Base-by-base conservation (phyloP, 2,888 invertebrate genomes). In the Tolmerus cingulatus region DNA sequence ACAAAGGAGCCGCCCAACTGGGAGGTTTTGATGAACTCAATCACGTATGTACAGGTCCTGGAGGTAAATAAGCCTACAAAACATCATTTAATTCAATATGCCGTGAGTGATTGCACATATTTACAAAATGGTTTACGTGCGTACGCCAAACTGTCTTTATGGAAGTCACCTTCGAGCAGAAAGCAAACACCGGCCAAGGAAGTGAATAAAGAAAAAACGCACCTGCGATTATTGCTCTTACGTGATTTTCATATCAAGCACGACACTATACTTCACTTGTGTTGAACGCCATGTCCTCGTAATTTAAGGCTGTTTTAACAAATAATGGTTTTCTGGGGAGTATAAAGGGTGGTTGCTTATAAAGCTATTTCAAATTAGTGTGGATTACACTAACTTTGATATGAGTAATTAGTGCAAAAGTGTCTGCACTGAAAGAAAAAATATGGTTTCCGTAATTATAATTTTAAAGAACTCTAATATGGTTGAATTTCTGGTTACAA, bases 181-280 rank as follows among this genome's bases (percentile, higher is more conserved):
- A 78, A 46, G 43, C 19, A 78, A 43, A 78, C 43, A 40, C 46
- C 46, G 43, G 19, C 43, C 78, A 46, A 43, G 40, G 23, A 78
- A 43, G 78, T 43, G 78, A 78, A 78, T 78, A 78, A 40, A 78
- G 46, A 78, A 78, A 40, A 78, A 78, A 78, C 78, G 43, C 43
- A 78, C 78, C 40, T 40, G 46, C 78, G 19, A 78, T 78, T 78
- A 78, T 78, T 46, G 37, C 43, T 23, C 40, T 78, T 78, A 78
- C 78, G 78, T 78, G 78, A 78, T 46, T 78, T 9, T 19, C 78
- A 78, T 46, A 2, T 43, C 2, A 43, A 78, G 23, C 78, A 43
- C 16, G 78, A n/a, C 23, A 37, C 23, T 14, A 78, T 19, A 5
- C 23, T 43, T 43, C 19, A 78, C 43, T 43, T 78, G 78, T 78